A percentile compares a stretch with the other conserved stretches of the same genome.
Evolutionary conservation across 2,888 invertebrate species (phyloP).

Genomic region (Drosophila atripex): DNA sequence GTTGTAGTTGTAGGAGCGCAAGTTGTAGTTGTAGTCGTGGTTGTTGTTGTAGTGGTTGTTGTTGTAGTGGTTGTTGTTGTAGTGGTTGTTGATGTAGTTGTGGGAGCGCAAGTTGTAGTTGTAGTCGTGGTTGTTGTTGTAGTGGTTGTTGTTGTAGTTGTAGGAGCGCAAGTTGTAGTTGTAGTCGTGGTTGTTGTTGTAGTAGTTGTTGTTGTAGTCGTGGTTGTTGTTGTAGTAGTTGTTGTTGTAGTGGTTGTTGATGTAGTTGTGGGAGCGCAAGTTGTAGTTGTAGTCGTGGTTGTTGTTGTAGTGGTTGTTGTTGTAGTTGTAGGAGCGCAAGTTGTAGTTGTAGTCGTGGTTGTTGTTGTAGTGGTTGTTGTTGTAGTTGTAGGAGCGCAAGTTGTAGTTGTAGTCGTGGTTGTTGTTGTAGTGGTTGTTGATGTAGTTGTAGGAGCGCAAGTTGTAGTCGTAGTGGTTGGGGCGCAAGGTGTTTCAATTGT

Average conservation of each 20-base stretch:
- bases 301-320: background rate
- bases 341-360: constrained; percentile 7
- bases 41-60: background rate
- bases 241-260: background rate
- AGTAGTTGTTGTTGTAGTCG: background rate
- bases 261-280: background rate
- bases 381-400: background rate
- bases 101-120: background rate
- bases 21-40: background rate
- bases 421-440: background rate
- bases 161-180: too few species aligned
- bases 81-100: background rate
- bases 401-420: background rate
- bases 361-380: constrained; percentile 9
- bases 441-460: constrained; percentile 1
- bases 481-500: constrained; percentile 3
- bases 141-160: background rate
- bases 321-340: background rate
- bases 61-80: background rate
- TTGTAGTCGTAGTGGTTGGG: constrained; percentile 2
- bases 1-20: too few species aligned
- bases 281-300: background rate
- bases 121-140: background rate
- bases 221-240: background rate
- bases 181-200: background rate